A percentile compares a stretch with the other conserved stretches of the same genome.
phyloP scores from a whole-genome alignment of 2,113 vertebrate species.

The Hypomesus transpacificus region DNA sequence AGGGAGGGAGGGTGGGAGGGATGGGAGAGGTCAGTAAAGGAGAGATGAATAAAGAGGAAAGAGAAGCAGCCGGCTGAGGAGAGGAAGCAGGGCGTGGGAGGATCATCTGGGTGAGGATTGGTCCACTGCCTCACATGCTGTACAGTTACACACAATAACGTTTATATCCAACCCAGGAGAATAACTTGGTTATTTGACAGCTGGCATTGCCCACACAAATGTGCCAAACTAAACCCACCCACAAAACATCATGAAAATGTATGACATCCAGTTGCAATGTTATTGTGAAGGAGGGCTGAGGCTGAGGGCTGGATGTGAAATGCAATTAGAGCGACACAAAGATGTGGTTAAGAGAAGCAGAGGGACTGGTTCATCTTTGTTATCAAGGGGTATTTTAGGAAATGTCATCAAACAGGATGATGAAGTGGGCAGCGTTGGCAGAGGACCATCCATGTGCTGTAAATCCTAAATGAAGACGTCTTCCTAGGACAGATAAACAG shows the following conservation, averaged over 20 bases:
- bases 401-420: conserved; percentile 11
- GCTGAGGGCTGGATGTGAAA: conserved; percentile 20
- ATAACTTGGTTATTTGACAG: not conserved
- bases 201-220: conserved; percentile 10
- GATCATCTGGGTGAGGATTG: not conserved
- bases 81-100: no score
- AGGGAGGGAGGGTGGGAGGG: not conserved
- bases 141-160: not conserved
- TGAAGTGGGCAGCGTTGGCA: not conserved
- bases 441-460: conserved; percentile 1
- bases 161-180: conserved; percentile 3
- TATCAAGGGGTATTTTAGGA: conserved; percentile 25
- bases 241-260: conserved; percentile 1
- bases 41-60: no score
- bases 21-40: not conserved
- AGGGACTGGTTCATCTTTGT: conserved; percentile 21
- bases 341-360: conserved; percentile 29
- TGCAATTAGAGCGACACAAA: conserved; percentile 17
- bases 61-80: no score
- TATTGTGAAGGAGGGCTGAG: conserved; percentile 21
- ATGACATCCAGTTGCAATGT: conserved; percentile 21
- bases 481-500: not conserved
- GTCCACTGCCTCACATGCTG: not conserved
- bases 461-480: conserved; percentile 15
- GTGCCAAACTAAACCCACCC: not conserved